Conservation (phyloP, 2,888 invertebrate genomes). For the Synergus umbraculus region DNA sequence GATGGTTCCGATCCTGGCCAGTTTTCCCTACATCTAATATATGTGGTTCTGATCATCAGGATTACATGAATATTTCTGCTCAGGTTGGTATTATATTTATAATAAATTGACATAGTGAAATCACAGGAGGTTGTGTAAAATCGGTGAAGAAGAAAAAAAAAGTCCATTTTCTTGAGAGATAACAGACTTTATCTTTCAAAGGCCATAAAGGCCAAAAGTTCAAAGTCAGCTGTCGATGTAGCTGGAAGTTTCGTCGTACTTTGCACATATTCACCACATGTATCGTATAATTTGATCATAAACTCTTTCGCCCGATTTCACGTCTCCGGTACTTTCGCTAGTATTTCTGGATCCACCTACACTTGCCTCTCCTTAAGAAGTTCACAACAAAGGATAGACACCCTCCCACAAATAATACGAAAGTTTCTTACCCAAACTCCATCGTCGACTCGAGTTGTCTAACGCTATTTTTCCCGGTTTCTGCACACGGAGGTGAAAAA, state of each 20-base stretch:
- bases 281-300: conserved; percentile 37
- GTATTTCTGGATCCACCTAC: neutral
- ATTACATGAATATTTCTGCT: neutral
- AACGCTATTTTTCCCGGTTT: conserved; percentile 43
- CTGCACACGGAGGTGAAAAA: neutral
- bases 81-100: neutral
- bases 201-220: conserved; percentile 7
- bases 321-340: conserved; percentile 15
- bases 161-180: neutral
- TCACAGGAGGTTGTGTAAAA: neutral
- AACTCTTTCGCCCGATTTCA: conserved; percentile 22
- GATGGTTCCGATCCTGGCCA: too few relatives aligned
- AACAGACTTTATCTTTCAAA: conserved; percentile 21
- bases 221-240: conserved; percentile 25
- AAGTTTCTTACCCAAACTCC: conserved; percentile 55
- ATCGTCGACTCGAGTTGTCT: conserved; percentile 54
- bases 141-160: neutral
- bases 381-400: conserved; percentile 42
- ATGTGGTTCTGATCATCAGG: too few relatives aligned
- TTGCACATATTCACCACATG: conserved; percentile 33
- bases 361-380: conserved; percentile 44
- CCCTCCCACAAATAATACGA: conserved; percentile 53
- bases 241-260: conserved; percentile 13
- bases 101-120: neutral
- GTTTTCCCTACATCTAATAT: too few relatives aligned